A percentile compares a stretch with the other conserved stretches of the same genome.
Evolutionary conservation across 2,797 vertebrate genomes (phyloP).

Genomic region (Sebastes trivittatus): DNA sequence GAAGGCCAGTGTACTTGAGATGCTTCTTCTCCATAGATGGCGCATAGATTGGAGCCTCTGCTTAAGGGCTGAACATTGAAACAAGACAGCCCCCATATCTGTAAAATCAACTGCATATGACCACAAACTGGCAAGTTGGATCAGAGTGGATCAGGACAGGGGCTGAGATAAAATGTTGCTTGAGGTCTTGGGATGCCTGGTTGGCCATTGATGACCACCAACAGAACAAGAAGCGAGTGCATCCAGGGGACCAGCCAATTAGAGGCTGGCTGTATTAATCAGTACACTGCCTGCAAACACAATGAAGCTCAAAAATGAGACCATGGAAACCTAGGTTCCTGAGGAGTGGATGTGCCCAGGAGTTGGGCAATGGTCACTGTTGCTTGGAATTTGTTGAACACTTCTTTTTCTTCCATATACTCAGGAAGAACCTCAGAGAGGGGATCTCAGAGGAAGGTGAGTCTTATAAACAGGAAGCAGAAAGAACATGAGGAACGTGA

Average conservation of each 20-base stretch:
- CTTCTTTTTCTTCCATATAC: background rate
- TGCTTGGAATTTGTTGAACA: background rate
- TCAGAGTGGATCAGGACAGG: background rate
- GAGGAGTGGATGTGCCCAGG: background rate
- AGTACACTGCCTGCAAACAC: background rate
- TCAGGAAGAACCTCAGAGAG: background rate
- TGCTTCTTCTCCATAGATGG: background rate
- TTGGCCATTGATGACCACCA: background rate
- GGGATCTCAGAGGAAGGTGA: background rate
- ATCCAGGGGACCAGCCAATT: background rate
- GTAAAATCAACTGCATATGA: background rate
- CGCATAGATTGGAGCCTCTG: background rate
- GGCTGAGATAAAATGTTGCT: conserved; percentile 6
- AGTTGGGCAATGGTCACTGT: background rate
- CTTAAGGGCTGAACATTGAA: background rate
- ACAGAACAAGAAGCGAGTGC: background rate
- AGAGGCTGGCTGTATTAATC: background rate
- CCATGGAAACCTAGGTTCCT: background rate
- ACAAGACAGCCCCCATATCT: background rate
- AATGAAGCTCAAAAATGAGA: background rate
- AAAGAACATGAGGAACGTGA: conserved; percentile 10
- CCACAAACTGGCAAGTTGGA: background rate
- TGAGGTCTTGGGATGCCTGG: background rate
- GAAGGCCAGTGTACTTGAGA: background rate
- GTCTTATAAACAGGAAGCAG: conserved; percentile 16